Evolutionary conservation across 53 echinoderm and acorn worm genomes (phyloP), one percentile per base, ranked within the genome.

Genomic region (Temnopleurus reevesii): DNA sequence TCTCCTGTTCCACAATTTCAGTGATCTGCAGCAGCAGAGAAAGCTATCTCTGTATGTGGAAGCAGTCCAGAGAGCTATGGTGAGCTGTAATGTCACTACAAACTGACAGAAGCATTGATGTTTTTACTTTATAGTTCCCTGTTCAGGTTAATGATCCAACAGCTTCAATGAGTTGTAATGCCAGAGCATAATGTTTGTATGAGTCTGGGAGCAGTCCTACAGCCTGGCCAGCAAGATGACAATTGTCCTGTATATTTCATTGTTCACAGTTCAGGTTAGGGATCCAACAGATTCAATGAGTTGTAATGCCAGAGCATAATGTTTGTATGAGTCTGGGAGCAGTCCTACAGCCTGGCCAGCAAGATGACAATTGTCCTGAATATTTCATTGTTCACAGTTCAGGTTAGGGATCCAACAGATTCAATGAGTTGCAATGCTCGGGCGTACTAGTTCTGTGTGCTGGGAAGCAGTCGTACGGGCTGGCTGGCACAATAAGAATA

Each of bases 121-220:
- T n/a, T n/a, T n/a, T n/a, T n/a, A n/a, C n/a, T n/a, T n/a, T n/a
- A n/a, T 58, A 1, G 3, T 8, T 24, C 83, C 46, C 95, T 94
- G 76, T 91, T 71, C 71, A 71, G 1, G 71, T 93, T 23, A 96
- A 76, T 2, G 93, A 84, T 3, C 95, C 97, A 3, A 96, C 95
- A 0, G 95, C 94, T 77, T 96, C 98, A 24, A 98, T 91, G 27
- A 98, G 93, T 71, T 95, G 95, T 18, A 98, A 58, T 38, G 94
- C 95, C 21, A 94, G 86, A 1, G 94, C 92, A 89, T 47, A 80
- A 17, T 80, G 80, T 12, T 8, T 53, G 76, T 96, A 95, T 54
- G 43, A 58, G 77, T 96, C 96, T 81, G 95, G 95, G 26, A 96
- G 83, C 27, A 94, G 90, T 29, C 94, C 94, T 8, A 93, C 93